Evolutionary conservation across 2,888 invertebrate genomes (phyloP), one percentile per base, ranked within the genome.

Genomic region (Hypomecis atomaria): DNA sequence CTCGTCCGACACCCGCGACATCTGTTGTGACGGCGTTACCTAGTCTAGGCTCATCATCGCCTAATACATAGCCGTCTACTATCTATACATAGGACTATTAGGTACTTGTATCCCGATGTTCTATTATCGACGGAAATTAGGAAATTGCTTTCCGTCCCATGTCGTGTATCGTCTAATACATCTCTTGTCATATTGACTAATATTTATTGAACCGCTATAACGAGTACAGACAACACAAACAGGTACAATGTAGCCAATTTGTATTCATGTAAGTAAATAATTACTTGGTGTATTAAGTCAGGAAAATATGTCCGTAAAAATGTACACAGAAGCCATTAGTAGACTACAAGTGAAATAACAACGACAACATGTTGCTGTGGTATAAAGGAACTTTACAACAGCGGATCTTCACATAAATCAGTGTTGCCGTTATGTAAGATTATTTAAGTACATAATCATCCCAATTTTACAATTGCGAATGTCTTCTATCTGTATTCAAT

Each of bases 21-120:
- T 77, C 82, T 85, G 84, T 85, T 86, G 77, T 85, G 84, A 81
- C 80, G 81, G 74, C 70, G 36, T 55, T 54, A 45, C 1, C 6
- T 40, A 48, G 10, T 38, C 50, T 23, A 52, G 23, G 33, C 23
- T 40, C 6, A 7, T 9, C 49, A 13, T 50, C 43, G 45, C 45
- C 54, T 47, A 10, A 34, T n/a, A 10, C 23, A 23, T 23, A 2
- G 38, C 38, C 6, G 37, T 13, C 37, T 38, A 8, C 13, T 8
- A n/a, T 40, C 23, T 7, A 37, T 5, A 50, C 11, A 37, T 8
- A 37, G 5, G 11, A 50, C 2, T 37, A 37, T 4, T 23, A 34
- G 36, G 2, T 43, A 13, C 6, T 13, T 4, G 0, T n/a, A 6
- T 36, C 37, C n/a, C 50, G 7, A 38, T 42, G 5, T 53, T 40